A percentile compares a stretch with the other conserved stretches of the same genome.
Conservation (phyloP, 2,888 invertebrate genomes). For the Ophion slaviceki region DNA sequence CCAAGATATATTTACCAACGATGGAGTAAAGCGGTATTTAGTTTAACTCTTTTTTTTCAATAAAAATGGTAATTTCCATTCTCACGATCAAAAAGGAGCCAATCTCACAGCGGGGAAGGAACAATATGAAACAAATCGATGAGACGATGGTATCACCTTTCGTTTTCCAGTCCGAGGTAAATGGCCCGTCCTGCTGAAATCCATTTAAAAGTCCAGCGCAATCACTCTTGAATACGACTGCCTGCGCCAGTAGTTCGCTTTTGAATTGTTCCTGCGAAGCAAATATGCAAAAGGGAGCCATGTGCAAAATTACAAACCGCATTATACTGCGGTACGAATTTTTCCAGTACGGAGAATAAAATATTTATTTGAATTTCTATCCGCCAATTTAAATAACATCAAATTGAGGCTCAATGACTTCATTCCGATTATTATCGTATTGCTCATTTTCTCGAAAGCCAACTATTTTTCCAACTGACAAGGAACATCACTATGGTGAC, state of each 20-base stretch:
- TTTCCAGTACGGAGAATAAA: not conserved
- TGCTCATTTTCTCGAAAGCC: not conserved
- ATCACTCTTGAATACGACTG: constrained; percentile 89
- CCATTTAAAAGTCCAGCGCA: constrained; percentile 88
- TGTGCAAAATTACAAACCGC: not conserved
- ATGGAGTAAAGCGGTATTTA: too few relatives aligned
- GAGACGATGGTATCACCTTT: constrained; percentile 68
- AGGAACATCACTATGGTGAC: too few relatives aligned
- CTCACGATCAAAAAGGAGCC: constrained; percentile 17
- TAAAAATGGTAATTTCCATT: constrained; percentile 29
- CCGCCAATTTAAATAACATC: not conserved
- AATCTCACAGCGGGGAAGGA: constrained; percentile 25
- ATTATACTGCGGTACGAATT: not conserved
- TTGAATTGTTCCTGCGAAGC: constrained; percentile 87
- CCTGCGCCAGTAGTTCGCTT: constrained; percentile 88
- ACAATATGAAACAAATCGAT: constrained; percentile 13
- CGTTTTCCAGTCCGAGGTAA: constrained; percentile 85
- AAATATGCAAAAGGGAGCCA: constrained; percentile 32
- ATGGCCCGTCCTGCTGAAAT: constrained; percentile 89
- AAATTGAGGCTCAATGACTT: not conserved
- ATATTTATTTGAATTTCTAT: not conserved
- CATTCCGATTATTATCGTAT: not conserved
- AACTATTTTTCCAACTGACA: not conserved
- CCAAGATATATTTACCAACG: too few relatives aligned
- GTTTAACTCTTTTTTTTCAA: not conserved